Evolutionary conservation across 2,797 vertebrate genomes (phyloP), one percentile per base, ranked within the genome.

Genomic region (Borostomias antarcticus): DNA sequence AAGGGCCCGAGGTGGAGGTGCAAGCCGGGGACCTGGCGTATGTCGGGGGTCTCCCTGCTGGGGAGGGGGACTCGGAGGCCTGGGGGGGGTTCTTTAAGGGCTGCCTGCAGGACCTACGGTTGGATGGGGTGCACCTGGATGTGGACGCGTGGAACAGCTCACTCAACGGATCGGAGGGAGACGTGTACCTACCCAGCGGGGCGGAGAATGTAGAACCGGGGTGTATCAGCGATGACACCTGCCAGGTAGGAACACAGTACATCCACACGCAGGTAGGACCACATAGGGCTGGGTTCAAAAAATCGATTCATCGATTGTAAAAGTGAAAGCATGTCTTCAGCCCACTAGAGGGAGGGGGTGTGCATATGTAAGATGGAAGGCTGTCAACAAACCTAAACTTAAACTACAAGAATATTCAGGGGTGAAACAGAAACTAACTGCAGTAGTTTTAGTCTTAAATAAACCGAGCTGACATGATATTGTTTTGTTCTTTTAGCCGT

Each of bases 81-180:
- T 96, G 95, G 95, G 95, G 95, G 0, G 96, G 96, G 0, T 81
- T 87, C 66, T 97, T 95, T 76, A 96, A 95, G 82, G 97, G 97
- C 35, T 98, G 96, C 66, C 87, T 98, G 77, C 96, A 98, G 86
- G 96, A 98, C 62, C 17, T 98, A 28, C 91, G 82, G 0, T 83
- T 98, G 52, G 93, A 94, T 21, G 76, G 64, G 0, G 80, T 85
- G 30, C 92, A 79, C 53, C 76, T 98, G 66, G 81, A 82, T 82
- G 68, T 85, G n/a, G 73, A 48, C 37, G 32, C 88, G 48, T 72
- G 79, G 85, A 75, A 79, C 2, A 69, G 47, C 45, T 1, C 17
- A 0, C 51, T 66, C 72, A 64, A 81, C n/a, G 19, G 32, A 28
- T 74, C 74, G 0, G 61, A 70, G 2, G 64, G 79, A 32, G 74